A percentile compares a stretch with the other conserved stretches of the same genome.
These are phyloP conservation scores for Phenganax subtilis DNA, from an alignment of 92 coral and sea anemone species.

Conservation along the genomic window DNA sequence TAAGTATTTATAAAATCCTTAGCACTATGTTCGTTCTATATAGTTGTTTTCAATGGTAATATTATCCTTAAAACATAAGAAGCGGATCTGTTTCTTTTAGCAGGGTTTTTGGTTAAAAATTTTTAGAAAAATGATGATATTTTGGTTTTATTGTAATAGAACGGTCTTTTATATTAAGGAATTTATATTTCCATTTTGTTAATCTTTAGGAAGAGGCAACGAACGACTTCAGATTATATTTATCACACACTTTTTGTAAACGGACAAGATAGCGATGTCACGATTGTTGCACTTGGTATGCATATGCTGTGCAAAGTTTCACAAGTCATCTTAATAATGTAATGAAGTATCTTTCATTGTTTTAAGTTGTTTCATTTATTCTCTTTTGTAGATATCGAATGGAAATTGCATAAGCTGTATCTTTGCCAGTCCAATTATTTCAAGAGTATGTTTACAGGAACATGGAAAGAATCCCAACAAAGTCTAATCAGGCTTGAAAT, in stretches of 20 bases:
- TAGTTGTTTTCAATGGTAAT: too few relatives aligned
- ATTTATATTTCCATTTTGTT: too few relatives aligned
- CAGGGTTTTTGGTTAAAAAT: too few relatives aligned
- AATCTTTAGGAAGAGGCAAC: constrained; percentile 61
- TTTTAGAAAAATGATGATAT: too few relatives aligned
- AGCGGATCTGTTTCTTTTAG: too few relatives aligned
- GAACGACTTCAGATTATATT: constrained; percentile 84
- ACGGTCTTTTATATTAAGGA: too few relatives aligned
- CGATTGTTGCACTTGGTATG: constrained; percentile 86
- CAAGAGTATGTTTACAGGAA: constrained; percentile 88
- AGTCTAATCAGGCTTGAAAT: constrained; percentile 66
- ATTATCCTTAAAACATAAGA: too few relatives aligned
- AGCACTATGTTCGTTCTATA: too few relatives aligned
- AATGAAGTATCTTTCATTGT: background rate
- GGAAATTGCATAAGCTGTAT: constrained; percentile 94
- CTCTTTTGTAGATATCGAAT: constrained; percentile 63
- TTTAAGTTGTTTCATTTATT: constrained; percentile 1
- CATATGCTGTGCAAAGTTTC: background rate
- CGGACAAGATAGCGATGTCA: constrained; percentile 92
- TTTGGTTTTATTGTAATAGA: too few relatives aligned
- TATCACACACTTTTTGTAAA: constrained; percentile 82
- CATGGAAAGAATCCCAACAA: constrained; percentile 81
- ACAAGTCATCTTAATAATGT: background rate
- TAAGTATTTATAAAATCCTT: too few relatives aligned
- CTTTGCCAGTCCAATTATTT: constrained; percentile 89